Evolutionary conservation across 2,797 vertebrate species (phyloP).

Genomic region (Brachyrhaphis roseni): DNA sequence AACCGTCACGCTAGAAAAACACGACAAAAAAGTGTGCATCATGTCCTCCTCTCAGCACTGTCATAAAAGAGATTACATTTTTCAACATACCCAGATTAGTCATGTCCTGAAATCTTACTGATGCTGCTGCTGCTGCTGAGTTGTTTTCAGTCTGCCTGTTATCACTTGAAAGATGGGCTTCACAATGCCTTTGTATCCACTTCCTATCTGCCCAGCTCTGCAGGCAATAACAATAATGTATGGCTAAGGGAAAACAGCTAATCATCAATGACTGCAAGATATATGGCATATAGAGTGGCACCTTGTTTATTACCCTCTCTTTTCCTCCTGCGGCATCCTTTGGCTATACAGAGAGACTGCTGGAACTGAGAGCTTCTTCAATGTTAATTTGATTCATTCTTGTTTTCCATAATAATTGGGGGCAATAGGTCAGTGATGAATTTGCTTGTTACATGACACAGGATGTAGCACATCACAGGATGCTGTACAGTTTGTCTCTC

Average conservation of each 20-base stretch:
- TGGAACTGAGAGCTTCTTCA: constrained; percentile 72
- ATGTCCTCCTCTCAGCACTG: constrained; percentile 45
- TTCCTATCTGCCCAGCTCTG: constrained; percentile 79
- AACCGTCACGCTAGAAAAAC: constrained; percentile 27
- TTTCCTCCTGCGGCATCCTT: constrained; percentile 61
- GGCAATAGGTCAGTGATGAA: constrained; percentile 76
- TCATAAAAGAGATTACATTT: constrained; percentile 74
- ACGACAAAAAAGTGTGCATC: constrained; percentile 32
- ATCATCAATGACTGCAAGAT: constrained; percentile 87
- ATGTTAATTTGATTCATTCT: constrained; percentile 80
- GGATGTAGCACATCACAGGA: constrained; percentile 58
- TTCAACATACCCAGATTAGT: constrained; percentile 71
- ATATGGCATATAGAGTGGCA: constrained; percentile 81
- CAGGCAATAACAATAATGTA: constrained; percentile 86
- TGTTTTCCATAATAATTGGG: constrained; percentile 84
- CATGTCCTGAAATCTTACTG: constrained; percentile 67
- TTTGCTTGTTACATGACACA: constrained; percentile 76
- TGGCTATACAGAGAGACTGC: constrained; percentile 56
- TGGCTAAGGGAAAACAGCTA: constrained; percentile 83
- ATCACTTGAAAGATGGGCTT: constrained; percentile 81
- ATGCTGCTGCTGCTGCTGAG: constrained; percentile 65
- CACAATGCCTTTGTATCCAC: constrained; percentile 78
- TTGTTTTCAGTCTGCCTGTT: constrained; percentile 80
- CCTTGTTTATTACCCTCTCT: constrained; percentile 81
- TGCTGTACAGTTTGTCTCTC: constrained; percentile 54